Evolutionary conservation across 2,888 invertebrate genomes (phyloP).

Genomic region (Piscicola geometra): DNA sequence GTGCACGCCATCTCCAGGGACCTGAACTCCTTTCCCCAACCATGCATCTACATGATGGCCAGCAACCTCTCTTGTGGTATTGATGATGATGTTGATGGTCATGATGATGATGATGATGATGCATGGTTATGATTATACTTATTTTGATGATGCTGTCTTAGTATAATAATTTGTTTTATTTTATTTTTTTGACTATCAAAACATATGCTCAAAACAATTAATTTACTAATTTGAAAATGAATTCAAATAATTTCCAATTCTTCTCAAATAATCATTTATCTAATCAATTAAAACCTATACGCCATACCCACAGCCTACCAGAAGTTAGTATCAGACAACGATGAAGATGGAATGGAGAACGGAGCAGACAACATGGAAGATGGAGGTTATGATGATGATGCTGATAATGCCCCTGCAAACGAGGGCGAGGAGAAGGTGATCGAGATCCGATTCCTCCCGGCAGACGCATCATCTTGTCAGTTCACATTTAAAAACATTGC

Average conservation of each 20-base stretch:
- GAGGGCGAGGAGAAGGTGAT: conserved; percentile 23
- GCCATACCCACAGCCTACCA: conserved; percentile 8
- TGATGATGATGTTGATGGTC: neutral
- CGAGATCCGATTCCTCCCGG: conserved; percentile 22
- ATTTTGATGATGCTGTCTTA: no score
- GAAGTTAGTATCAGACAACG: neutral
- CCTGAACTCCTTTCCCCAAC: conserved; percentile 28
- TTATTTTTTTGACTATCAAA: no score
- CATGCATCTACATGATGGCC: conserved; percentile 31
- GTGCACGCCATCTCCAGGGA: conserved; percentile 30
- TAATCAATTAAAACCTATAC: neutral
- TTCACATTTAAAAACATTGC: no score
- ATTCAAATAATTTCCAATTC: neutral
- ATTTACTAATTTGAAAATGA: neutral
- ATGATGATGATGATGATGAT: no score
- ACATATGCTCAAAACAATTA: neutral
- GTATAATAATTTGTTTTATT: neutral
- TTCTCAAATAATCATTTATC: neutral
- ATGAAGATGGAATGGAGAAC: conserved; percentile 4
- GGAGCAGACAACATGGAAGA: conserved; percentile 15
- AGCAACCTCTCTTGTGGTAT: conserved; percentile 31
- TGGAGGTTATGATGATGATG: conserved; percentile 29
- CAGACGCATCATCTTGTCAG: conserved; percentile 19
- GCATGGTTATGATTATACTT: no score
- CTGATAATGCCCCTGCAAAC: conserved; percentile 20